phyloP scores from a whole-genome alignment of 2,113 vertebrate genomes.

The Aspiorhynchus laticeps region DNA sequence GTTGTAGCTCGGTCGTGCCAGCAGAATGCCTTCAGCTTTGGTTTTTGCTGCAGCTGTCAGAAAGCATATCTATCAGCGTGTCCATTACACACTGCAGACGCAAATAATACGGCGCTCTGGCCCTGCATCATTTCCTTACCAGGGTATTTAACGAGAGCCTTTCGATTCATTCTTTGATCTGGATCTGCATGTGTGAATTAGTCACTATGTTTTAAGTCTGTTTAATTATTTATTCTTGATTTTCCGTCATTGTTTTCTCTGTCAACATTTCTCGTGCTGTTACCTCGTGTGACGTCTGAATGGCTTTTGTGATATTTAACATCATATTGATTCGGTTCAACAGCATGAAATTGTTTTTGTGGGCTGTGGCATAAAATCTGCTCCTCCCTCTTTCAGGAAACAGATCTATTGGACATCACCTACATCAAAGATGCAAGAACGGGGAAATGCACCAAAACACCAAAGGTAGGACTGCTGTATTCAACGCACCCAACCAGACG shows the following conservation, averaged over 20 bases:
- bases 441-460: slow-evolving; percentile 77
- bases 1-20: slow-evolving; percentile 3
- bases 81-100: slow-evolving; percentile 22
- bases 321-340: not conserved
- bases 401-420: slow-evolving; percentile 77
- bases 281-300: not conserved
- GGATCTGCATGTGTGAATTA: not conserved
- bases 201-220: not conserved
- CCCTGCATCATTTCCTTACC: not conserved
- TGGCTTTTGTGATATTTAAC: slow-evolving; percentile 26
- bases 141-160: not conserved
- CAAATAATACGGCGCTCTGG: slow-evolving; percentile 33
- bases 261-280: not conserved
- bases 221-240: slow-evolving; percentile 20
- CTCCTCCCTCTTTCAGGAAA: slow-evolving; percentile 68
- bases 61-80: slow-evolving; percentile 38
- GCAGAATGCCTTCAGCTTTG: slow-evolving; percentile 38
- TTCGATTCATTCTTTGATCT: slow-evolving; percentile 18
- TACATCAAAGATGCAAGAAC: slow-evolving; percentile 79
- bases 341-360: slow-evolving; percentile 16
- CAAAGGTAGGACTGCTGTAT: slow-evolving; percentile 69
- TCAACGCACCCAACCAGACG: not conserved
- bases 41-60: slow-evolving; percentile 36
- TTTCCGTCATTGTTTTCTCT: not conserved
- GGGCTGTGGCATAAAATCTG: not conserved